phyloP scores from a whole-genome alignment of 2,888 invertebrate species.

The Ormyrus pomaceus region DNA sequence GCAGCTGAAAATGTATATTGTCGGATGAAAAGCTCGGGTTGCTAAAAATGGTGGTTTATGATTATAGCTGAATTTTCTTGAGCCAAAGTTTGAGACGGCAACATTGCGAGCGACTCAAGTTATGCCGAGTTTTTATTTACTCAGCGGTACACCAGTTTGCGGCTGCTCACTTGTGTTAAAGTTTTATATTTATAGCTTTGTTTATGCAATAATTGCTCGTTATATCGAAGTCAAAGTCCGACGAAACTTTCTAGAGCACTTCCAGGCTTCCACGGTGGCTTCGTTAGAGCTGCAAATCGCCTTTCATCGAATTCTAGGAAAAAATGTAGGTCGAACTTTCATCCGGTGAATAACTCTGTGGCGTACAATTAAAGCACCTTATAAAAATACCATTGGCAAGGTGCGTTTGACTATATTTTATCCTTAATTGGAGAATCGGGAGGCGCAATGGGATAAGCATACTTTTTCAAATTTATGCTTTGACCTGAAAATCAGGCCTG shows the following conservation, averaged over 20 bases:
- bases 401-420: no score
- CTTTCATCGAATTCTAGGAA: neutral
- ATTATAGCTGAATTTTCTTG: no score
- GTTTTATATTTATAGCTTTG: conserved; percentile 26
- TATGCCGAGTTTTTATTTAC: no score
- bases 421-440: no score
- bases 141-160: neutral
- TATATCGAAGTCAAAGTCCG: conserved; percentile 26
- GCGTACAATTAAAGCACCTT: no score
- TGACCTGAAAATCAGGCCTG: conserved; percentile 28
- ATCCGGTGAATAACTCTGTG: neutral
- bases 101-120: no score
- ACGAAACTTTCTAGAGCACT: conserved; percentile 33
- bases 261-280: neutral
- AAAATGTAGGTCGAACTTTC: conserved; percentile 8
- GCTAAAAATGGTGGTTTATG: no score
- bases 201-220: conserved; percentile 38
- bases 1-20: no score
- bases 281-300: conserved; percentile 38
- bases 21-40: no score
- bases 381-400: no score
- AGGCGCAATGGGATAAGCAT: conserved; percentile 48
- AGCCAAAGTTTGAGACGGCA: no score
- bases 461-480: conserved; percentile 31
- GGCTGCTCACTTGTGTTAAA: neutral